A percentile compares a stretch with the other conserved stretches of the same genome.
phyloP scores from a whole-genome alignment of 2,113 vertebrate genomes.

The Camelus dromedarius region DNA sequence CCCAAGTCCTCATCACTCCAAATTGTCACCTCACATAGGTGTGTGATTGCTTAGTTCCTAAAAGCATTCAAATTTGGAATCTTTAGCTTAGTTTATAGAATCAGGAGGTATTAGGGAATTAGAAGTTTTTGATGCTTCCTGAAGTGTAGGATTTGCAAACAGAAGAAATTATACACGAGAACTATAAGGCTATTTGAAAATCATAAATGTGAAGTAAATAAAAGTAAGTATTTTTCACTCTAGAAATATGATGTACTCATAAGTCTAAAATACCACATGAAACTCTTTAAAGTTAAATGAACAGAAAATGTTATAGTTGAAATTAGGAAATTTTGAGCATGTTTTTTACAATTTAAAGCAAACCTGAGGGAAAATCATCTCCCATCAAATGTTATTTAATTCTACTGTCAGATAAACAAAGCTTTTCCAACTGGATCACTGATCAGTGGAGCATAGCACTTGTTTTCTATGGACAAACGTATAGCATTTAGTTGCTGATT shows the following conservation, averaged over 20 bases:
- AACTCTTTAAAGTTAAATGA: constrained; percentile 12
- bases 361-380: not conserved
- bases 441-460: not conserved
- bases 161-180: not conserved
- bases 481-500: not conserved
- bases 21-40: not conserved
- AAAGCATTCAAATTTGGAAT: not conserved
- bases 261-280: not conserved
- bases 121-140: not conserved
- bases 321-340: constrained; percentile 1
- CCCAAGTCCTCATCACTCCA: not conserved
- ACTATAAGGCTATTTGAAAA: not conserved
- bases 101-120: not conserved
- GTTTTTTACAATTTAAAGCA: not conserved
- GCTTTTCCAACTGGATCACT: not conserved
- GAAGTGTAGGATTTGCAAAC: not conserved
- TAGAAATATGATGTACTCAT: constrained; percentile 21
- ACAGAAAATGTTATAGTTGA: not conserved
- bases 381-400: not conserved
- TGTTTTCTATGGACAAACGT: not conserved
- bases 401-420: constrained; percentile 40
- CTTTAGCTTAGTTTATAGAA: not conserved
- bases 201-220: constrained; percentile 8
- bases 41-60: not conserved
- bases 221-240: not conserved